Evolutionary conservation across 2,797 vertebrate species (phyloP), one percentile per base, ranked within the genome.

Genomic region (Limosa lapponica): DNA sequence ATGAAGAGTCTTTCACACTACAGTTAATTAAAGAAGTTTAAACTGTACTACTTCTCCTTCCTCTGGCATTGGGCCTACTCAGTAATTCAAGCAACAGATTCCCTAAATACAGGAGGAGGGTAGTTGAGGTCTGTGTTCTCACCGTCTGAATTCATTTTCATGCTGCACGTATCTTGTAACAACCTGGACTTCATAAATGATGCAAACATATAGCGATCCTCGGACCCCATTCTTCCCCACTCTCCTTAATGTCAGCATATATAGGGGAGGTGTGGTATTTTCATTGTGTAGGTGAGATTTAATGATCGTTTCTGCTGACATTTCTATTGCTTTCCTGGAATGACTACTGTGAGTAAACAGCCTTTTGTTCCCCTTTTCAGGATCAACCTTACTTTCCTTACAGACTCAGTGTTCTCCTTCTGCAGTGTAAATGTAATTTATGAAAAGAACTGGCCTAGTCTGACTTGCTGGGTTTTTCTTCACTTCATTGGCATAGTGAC

Each of bases 1-100:
- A 74, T 55, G 85, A 72, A 82, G 44, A 89, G 79, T 30, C 88
- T 96, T 95, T 86, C 57, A 52, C 61, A 80, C 65, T 58, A 83
- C 48, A 95, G 94, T 96, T 94, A 96, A 97, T 96, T 92, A 96
- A 97, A 94, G 54, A 89, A 91, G 75, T 96, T 96, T 90, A 93
- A 90, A 90, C 15, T 23, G 18, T 58, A 6, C 43, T 83, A 5
- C 49, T 93, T 64, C 86, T 92, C 78, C 59, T 88, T 87, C 73
- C 85, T 17, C 85, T 97, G 95, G 93, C 93, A 87, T 4, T 10
- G 19, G 54, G 88, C 94, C 94, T 90, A 57, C 61, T 96, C 77
- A 48, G 81, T 75, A 92, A 92, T 84, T 93, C 82, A 92, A 88
- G 67, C 44, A 94, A 79, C 61, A 95, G 89, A 93, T 83, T 90